Conservation (phyloP, 2,888 invertebrate genomes). For the Metacarcinus magister region DNA sequence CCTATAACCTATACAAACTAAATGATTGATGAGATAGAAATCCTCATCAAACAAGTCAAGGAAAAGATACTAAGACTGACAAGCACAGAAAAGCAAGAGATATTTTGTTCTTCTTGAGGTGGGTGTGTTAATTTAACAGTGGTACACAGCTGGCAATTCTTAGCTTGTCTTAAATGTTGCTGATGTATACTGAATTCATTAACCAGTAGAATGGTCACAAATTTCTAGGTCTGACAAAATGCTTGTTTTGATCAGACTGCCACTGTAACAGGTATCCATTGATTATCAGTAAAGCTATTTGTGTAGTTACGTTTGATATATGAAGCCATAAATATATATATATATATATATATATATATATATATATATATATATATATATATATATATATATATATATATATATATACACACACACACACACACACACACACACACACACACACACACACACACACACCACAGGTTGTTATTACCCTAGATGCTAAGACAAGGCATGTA, state of each 20-base stretch:
- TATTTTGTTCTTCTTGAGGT: neutral
- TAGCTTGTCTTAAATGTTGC: neutral
- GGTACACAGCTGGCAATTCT: too few relatives aligned
- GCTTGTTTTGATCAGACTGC: neutral
- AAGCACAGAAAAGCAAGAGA: neutral
- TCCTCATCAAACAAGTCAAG: neutral
- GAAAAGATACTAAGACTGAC: neutral
- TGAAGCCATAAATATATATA: constrained; percentile 63
- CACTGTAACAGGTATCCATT: neutral
- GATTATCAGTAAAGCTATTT: neutral
- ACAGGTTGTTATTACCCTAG: too few relatives aligned
- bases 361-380: constrained; percentile 66
- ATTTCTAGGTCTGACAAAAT: neutral
- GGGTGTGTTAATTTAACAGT: neutral
- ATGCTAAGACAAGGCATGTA: too few relatives aligned
- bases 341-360: constrained; percentile 67
- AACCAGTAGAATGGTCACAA: neutral
- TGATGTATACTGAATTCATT: neutral
- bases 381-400: constrained; percentile 71
- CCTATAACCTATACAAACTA: neutral
- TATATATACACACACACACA: constrained; percentile 49
- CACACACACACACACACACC: too few relatives aligned
- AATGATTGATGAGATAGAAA: neutral
- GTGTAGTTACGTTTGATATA: neutral
- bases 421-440: too few relatives aligned